These are phyloP conservation scores for Poecile montanus DNA, from an alignment of 2,797 vertebrate genomes.

Conservation along the genomic window DNA sequence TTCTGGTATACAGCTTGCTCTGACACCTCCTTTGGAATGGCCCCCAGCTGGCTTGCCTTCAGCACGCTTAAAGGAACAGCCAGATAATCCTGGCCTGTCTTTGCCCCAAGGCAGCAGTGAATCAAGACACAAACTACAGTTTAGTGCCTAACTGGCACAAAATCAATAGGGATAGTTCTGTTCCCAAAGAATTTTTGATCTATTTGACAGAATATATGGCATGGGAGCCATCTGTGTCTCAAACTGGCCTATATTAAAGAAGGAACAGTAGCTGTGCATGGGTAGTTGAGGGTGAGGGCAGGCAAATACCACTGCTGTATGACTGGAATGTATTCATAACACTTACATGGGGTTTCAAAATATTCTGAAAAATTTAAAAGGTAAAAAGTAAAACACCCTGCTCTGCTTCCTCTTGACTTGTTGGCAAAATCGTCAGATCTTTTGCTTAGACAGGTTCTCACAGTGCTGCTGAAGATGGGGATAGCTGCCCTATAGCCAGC, in stretches of 20 bases:
- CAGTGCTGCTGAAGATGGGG: not conserved
- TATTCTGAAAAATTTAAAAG: not conserved
- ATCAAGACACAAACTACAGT: not conserved
- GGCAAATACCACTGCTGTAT: not conserved
- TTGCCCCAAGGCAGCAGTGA: not conserved
- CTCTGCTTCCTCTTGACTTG: not conserved
- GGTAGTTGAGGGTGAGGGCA: not conserved
- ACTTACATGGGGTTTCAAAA: not conserved
- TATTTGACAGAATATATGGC: not conserved
- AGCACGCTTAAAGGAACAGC: constrained; percentile 27
- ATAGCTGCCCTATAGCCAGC: not conserved
- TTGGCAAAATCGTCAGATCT: not conserved
- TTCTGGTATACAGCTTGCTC: constrained; percentile 31
- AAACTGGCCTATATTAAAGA: not conserved
- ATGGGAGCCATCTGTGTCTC: not conserved
- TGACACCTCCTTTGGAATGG: not conserved
- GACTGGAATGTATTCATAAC: not conserved
- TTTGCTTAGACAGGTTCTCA: not conserved
- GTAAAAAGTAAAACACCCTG: not conserved
- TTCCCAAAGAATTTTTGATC: not conserved
- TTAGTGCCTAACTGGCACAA: not conserved
- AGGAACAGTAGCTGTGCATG: not conserved
- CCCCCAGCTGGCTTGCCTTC: constrained; percentile 17
- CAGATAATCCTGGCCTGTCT: not conserved
- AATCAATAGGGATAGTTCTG: not conserved